These are phyloP conservation scores for Drosophila guanche DNA, from an alignment of 1,140 invertebrate species.

Conservation along the genomic window DNA sequence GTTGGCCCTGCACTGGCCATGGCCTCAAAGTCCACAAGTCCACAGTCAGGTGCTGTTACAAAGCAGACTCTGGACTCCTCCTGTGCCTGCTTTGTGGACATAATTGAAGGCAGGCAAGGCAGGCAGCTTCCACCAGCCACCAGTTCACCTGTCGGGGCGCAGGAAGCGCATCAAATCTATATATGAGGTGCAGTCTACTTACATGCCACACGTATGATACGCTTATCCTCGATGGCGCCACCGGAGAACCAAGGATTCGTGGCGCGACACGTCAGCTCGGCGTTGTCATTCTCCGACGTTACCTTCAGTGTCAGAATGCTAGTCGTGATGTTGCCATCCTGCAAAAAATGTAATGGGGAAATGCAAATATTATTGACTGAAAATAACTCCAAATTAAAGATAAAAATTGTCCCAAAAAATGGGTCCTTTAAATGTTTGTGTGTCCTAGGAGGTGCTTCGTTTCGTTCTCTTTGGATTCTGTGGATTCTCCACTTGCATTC, in stretches of 20 bases:
- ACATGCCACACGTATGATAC: conserved; percentile 92
- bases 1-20: conserved; percentile 7
- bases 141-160: conserved; percentile 26
- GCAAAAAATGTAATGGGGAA: conserved; percentile 15
- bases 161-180: conserved; percentile 4
- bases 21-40: conserved; percentile 12
- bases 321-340: conserved; percentile 88
- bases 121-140: background rate
- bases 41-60: background rate
- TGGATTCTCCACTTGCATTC: conserved; percentile 26
- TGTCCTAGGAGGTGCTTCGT: background rate
- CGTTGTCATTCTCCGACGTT: conserved; percentile 90
- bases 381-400: background rate
- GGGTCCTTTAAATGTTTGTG: background rate
- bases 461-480: conserved; percentile 3
- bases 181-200: conserved; percentile 84
- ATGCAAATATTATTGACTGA: background rate
- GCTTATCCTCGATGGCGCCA: conserved; percentile 90
- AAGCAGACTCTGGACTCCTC: conserved; percentile 3
- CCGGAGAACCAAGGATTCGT: conserved; percentile 94
- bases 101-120: conserved; percentile 39
- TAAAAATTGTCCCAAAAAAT: background rate
- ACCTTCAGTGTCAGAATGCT: conserved; percentile 90
- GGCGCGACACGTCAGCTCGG: conserved; percentile 92
- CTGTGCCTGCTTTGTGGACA: conserved; percentile 20